Percentiles rank a stretch among this genome's conserved stretches.
These are phyloP conservation scores for Orientallactaga sibirica DNA, from an alignment of 2,797 vertebrate genomes.

Conservation along the genomic window DNA sequence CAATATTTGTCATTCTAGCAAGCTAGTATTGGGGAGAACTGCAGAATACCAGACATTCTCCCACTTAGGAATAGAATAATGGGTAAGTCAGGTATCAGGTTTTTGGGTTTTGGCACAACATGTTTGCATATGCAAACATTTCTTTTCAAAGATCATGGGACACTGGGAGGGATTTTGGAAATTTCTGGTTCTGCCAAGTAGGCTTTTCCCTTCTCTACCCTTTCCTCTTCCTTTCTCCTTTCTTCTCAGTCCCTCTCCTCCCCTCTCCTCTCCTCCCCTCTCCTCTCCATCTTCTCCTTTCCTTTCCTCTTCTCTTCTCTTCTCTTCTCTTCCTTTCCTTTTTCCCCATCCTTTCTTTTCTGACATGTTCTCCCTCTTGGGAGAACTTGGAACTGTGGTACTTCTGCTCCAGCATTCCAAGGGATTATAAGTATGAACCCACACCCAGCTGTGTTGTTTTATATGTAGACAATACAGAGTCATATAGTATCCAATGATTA, in stretches of 20 bases:
- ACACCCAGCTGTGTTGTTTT: background rate
- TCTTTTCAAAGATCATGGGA: background rate
- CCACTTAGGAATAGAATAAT: background rate
- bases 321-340: no score
- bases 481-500: background rate
- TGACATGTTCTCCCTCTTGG: no score
- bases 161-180: background rate
- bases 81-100: background rate
- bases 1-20: background rate
- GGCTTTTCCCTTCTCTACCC: no score
- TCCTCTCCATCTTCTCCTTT: no score
- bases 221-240: no score
- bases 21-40: background rate
- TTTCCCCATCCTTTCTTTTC: no score
- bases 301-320: no score
- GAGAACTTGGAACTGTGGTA: no score
- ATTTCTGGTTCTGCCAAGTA: background rate
- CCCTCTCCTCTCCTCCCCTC: no score
- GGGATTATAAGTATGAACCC: no score
- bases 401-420: no score
- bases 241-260: no score
- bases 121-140: background rate
- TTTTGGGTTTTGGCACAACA: background rate
- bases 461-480: slow-evolving; percentile 28
- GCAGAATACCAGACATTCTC: background rate